These are phyloP conservation scores for Monopis laevigella DNA, from an alignment of 2,888 invertebrate genomes.

Conservation along the genomic window DNA sequence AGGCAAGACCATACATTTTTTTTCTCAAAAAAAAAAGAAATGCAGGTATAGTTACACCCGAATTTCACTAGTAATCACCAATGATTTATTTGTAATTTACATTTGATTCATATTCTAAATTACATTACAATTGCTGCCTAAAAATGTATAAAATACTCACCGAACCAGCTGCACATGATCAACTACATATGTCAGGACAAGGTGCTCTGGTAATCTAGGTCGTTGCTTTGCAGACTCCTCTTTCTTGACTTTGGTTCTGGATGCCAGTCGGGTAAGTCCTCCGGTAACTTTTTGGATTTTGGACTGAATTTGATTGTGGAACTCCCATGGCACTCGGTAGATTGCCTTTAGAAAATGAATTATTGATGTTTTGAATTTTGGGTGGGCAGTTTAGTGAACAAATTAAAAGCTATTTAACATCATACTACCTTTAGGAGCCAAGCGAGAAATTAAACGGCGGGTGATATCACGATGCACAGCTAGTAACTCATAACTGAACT, in stretches of 20 bases:
- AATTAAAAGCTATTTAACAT: too few species aligned
- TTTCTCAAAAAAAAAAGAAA: too few species aligned
- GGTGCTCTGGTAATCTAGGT: conserved; percentile 69
- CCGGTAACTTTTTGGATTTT: conserved; percentile 96
- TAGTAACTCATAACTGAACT: too few species aligned
- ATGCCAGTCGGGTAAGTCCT: conserved; percentile 89
- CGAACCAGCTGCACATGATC: conserved; percentile 85
- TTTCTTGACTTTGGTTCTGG: conserved; percentile 87
- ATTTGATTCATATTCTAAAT: too few species aligned
- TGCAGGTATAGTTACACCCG: too few species aligned
- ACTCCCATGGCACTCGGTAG: conserved; percentile 87
- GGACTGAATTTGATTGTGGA: conserved; percentile 95
- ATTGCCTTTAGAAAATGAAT: conserved; percentile 38
- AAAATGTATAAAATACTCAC: conserved; percentile 30
- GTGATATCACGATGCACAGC: too few species aligned
- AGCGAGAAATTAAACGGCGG: too few species aligned
- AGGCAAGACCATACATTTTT: too few species aligned
- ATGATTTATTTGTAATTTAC: too few species aligned
- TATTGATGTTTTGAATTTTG: background rate
- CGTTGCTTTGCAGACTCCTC: conserved; percentile 79
- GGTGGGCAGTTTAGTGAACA: background rate
- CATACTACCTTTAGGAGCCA: too few species aligned
- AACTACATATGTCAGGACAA: conserved; percentile 74
- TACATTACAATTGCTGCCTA: too few species aligned
- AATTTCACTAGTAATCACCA: too few species aligned